A percentile compares a stretch with the other conserved stretches of the same genome.
Conservation (phyloP, 1,140 invertebrate genomes). For the Parasteatoda tepidariorum region DNA sequence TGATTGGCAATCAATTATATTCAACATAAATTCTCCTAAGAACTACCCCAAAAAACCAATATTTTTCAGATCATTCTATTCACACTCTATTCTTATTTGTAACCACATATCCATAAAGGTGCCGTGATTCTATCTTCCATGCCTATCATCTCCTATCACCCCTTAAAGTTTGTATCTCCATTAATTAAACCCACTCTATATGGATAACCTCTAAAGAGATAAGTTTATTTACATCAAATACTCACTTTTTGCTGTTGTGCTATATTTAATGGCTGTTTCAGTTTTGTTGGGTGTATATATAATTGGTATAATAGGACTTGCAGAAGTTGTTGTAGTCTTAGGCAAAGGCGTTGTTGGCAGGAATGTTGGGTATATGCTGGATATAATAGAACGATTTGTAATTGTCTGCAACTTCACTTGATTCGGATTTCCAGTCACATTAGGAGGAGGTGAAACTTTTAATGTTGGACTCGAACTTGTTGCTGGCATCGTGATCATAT, state of each 20-base stretch:
- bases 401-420: slow-evolving; percentile 15
- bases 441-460: neutral
- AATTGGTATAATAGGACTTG: neutral
- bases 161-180: no score
- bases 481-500: neutral
- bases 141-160: no score
- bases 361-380: neutral
- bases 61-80: no score
- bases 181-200: no score
- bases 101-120: no score
- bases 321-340: neutral
- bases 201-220: no score
- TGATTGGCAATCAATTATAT: no score
- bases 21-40: no score
- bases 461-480: neutral
- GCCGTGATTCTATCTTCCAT: no score
- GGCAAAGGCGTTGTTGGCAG: neutral
- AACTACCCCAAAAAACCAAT: no score
- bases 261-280: neutral
- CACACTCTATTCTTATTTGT: no score
- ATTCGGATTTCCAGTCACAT: slow-evolving; percentile 12
- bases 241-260: slow-evolving; percentile 21
- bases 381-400: neutral
- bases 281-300: neutral
- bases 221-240: neutral